Percentiles rank a stretch among this genome's conserved stretches.
phyloP scores from a whole-genome alignment of 2,113 vertebrate genomes.

The Sphyrna mokarran region DNA sequence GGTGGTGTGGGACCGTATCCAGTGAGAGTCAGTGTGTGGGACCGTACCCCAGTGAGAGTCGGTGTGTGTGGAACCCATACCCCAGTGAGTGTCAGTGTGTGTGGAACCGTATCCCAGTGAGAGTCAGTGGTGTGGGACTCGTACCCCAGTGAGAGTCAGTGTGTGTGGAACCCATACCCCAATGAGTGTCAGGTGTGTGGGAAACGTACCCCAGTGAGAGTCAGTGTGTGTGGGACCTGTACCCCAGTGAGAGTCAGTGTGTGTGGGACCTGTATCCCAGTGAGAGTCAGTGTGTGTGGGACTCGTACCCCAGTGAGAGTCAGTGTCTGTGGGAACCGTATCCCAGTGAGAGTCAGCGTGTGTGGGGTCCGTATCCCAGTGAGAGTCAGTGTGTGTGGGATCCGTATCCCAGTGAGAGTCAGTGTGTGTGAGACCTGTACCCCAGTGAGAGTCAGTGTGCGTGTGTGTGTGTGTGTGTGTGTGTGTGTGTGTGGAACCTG shows the following conservation, averaged over 20 bases:
- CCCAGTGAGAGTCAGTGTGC: background rate
- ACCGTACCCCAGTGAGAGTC: background rate
- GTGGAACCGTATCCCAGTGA: background rate
- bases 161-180: no score
- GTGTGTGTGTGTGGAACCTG: no score
- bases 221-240: no score
- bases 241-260: background rate
- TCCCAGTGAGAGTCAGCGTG: background rate
- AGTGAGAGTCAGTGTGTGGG: no score
- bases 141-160: background rate
- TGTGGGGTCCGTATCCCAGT: background rate
- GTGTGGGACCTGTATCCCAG: background rate
- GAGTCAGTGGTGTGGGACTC: no score
- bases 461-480: no score
- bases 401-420: background rate
- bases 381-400: background rate
- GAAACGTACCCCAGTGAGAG: background rate
- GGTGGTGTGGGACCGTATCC: background rate
- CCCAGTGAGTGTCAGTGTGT: background rate
- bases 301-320: background rate
- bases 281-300: background rate
- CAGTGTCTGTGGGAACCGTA: background rate
- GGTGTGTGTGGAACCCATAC: no score
- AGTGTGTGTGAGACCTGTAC: background rate
- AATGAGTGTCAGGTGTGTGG: background rate